Evolutionary conservation across 2,888 invertebrate species (phyloP).

Genomic region (Acronicta aceris): DNA sequence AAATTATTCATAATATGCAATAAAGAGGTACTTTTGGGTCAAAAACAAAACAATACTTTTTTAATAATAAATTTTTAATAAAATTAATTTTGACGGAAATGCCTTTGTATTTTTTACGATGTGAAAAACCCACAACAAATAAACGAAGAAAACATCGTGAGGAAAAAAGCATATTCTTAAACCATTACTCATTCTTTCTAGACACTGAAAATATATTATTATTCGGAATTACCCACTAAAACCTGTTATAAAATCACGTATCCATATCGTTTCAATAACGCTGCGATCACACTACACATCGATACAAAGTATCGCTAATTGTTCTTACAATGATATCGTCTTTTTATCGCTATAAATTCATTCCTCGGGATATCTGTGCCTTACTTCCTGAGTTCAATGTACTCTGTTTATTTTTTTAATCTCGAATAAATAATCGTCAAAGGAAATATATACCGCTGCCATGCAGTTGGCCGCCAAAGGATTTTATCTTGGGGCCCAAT

Average conservation of each 20-base stretch:
- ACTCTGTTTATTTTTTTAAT: slow-evolving; percentile 44
- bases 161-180: no score
- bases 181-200: neutral
- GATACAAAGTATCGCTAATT: slow-evolving; percentile 36
- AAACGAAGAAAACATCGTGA: no score
- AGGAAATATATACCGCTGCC: slow-evolving; percentile 46
- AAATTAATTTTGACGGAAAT: no score
- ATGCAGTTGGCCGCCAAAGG: slow-evolving; percentile 57
- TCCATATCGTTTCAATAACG: slow-evolving; percentile 20
- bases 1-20: no score
- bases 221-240: slow-evolving; percentile 3
- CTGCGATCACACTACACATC: slow-evolving; percentile 20
- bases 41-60: no score
- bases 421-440: slow-evolving; percentile 58
- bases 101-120: no score
- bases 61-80: no score
- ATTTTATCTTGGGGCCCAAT: slow-evolving; percentile 65
- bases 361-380: slow-evolving; percentile 30
- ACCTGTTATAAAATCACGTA: slow-evolving; percentile 18
- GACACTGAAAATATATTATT: no score
- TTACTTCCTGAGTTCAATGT: slow-evolving; percentile 58
- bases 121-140: no score
- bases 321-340: slow-evolving; percentile 28
- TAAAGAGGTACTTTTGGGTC: no score
- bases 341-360: slow-evolving; percentile 41